A percentile compares a stretch with the other conserved stretches of the same genome.
phyloP scores from a whole-genome alignment of 2,797 vertebrate species.

The Phalanger gymnotis region DNA sequence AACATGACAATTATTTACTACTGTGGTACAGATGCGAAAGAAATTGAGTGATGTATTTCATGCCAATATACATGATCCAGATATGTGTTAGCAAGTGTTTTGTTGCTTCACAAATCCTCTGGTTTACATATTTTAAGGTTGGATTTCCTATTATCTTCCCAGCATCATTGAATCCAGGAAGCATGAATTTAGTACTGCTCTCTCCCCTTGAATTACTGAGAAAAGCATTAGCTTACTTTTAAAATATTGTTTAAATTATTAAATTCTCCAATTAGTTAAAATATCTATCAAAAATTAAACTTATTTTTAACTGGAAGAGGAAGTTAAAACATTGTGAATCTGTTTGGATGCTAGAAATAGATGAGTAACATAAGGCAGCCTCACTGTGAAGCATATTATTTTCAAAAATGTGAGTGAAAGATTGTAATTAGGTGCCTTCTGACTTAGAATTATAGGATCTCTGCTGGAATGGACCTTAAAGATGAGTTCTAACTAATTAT shows the following conservation, averaged over 20 bases:
- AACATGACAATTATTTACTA: neutral
- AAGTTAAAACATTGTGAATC: neutral
- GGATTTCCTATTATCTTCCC: neutral
- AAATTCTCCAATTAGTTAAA: constrained; percentile 12
- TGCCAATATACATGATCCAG: neutral
- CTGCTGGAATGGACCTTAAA: neutral
- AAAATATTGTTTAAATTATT: constrained; percentile 25
- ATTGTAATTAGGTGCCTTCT: neutral
- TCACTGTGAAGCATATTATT: neutral
- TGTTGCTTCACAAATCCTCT: neutral
- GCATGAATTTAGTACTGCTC: neutral
- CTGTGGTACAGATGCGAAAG: constrained; percentile 2
- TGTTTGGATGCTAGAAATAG: neutral
- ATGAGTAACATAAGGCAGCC: neutral
- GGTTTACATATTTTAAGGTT: neutral
- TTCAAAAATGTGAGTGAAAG: neutral
- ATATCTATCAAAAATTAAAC: constrained; percentile 13
- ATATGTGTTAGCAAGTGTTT: too few species aligned
- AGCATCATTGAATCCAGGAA: constrained; percentile 23
- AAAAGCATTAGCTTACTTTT: neutral
- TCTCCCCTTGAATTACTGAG: neutral
- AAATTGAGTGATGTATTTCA: neutral
- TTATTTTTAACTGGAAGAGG: constrained; percentile 2
- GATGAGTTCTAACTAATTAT: neutral
- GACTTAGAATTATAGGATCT: neutral